A percentile compares a stretch with the other conserved stretches of the same genome.
Conservation (phyloP, 2,113 vertebrate species). For the Caranx melampygus region DNA sequence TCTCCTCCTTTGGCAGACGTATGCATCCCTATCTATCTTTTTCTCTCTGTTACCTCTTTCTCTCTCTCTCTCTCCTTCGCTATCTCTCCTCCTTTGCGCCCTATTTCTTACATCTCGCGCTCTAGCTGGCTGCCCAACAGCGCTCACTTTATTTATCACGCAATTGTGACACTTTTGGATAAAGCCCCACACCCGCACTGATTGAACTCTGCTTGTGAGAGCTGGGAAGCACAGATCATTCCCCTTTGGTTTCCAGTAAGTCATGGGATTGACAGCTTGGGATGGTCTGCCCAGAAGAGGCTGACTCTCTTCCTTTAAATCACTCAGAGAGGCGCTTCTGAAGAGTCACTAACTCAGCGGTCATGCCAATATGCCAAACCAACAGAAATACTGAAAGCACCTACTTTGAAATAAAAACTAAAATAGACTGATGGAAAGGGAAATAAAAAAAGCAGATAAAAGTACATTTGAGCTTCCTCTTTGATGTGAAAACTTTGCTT, state of each 20-base stretch:
- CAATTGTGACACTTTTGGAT: slow-evolving; percentile 76
- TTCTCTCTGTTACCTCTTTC: slow-evolving; percentile 11
- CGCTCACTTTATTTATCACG: slow-evolving; percentile 71
- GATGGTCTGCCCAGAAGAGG: slow-evolving; percentile 67
- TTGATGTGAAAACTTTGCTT: slow-evolving; percentile 35
- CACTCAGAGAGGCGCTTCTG: slow-evolving; percentile 50
- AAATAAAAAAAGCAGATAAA: background rate
- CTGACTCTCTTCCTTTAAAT: slow-evolving; percentile 69
- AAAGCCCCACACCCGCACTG: slow-evolving; percentile 65
- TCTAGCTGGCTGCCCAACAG: slow-evolving; percentile 37
- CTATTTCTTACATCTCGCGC: slow-evolving; percentile 54
- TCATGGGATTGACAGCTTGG: slow-evolving; percentile 67
- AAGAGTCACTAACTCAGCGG: slow-evolving; percentile 59
- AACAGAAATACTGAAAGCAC: slow-evolving; percentile 29
- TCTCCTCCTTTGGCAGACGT: slow-evolving; percentile 60
- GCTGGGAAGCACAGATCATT: slow-evolving; percentile 72
- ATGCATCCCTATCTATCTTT: slow-evolving; percentile 66
- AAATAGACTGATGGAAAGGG: background rate
- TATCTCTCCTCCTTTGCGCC: background rate
- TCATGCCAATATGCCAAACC: slow-evolving; percentile 40
- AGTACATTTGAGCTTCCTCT: background rate
- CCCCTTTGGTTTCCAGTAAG: slow-evolving; percentile 77
- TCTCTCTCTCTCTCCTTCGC: slow-evolving; percentile 7
- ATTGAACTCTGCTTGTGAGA: slow-evolving; percentile 73
- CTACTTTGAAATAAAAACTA: slow-evolving; percentile 26